These are phyloP conservation scores for Calephelis nemesis DNA, from an alignment of 1,140 invertebrate species.

Conservation along the genomic window DNA sequence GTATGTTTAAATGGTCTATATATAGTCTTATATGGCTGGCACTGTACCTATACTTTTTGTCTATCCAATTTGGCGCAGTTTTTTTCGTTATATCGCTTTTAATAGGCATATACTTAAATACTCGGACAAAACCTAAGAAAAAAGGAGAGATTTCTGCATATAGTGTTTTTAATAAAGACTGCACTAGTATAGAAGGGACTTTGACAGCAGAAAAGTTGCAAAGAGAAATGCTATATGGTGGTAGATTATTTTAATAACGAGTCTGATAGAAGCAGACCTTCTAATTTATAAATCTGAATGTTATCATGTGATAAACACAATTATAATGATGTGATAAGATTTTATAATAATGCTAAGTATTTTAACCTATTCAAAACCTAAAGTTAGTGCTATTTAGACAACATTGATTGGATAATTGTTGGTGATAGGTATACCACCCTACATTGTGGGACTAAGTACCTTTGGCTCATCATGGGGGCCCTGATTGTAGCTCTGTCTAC, in stretches of 20 bases:
- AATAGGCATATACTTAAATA: conserved; percentile 91
- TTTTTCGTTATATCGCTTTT: conserved; percentile 91
- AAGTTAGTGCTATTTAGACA: no score
- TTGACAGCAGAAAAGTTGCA: conserved; percentile 97
- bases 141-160: conserved; percentile 94
- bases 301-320: no score
- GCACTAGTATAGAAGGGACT: conserved; percentile 94
- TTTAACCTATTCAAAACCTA: no score
- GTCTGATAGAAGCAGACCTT: no score
- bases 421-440: no score
- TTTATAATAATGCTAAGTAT: no score
- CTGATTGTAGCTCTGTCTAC: no score
- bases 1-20: conserved; percentile 55
- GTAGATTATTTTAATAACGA: conserved; percentile 28
- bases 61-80: conserved; percentile 93
- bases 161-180: conserved; percentile 98
- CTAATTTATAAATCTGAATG: no score
- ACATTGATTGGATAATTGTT: no score
- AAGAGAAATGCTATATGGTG: conserved; percentile 87
- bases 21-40: conserved; percentile 59
- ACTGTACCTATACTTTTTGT: conserved; percentile 74
- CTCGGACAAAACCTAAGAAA: conserved; percentile 85
- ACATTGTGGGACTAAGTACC: no score
- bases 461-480: no score
- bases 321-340: no score